Evolutionary conservation across 2,888 invertebrate species (phyloP), one percentile per base, ranked within the genome.

Genomic region (Apotomis betuletana): DNA sequence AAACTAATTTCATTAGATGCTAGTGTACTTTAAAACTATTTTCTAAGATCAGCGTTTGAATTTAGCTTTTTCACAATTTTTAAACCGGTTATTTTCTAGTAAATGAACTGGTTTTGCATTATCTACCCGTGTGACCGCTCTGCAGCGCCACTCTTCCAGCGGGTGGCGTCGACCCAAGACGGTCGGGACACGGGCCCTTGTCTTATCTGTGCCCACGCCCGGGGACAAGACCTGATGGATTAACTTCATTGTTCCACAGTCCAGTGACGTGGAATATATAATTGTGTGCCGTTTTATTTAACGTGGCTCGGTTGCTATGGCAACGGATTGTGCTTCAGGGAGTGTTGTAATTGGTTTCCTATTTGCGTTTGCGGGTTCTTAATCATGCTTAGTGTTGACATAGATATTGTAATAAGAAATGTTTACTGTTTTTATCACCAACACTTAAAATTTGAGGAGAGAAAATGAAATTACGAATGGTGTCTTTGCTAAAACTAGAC

Each of bases 201-300:
- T 91, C 92, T 93, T 93, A 93, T 93, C 92, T 91, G 82, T 81
- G 83, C 89, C 92, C 89, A 86, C 91, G 91, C 91, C 92, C 83
- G 88, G 88, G 91, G 91, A 88, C 83, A 85, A 83, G 84, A 85
- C 81, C 92, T 92, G 92, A 92, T 92, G 92, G 92, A 92, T 92
- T 92, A 92, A 92, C 92, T 92, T 91, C 92, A 92, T 92, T 92
- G 92, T 92, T 92, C 89, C 86, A 86, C 84, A 83, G 88, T 87
- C 85, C 85, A 87, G 90, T 90, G 92, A 91, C 90, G 89, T 83
- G 88, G 90, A 91, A 92, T 93, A 90, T 91, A 92, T 92, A 93
- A 93, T 93, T 92, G 91, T 86, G 83, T 78, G 76, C 74, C 76
- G 80, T 81, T 83, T 84, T 83, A 83, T 85, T 84, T 84, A 82